Base-by-base conservation (phyloP, 2,797 vertebrate genomes). In the Microhierax caerulescens region DNA sequence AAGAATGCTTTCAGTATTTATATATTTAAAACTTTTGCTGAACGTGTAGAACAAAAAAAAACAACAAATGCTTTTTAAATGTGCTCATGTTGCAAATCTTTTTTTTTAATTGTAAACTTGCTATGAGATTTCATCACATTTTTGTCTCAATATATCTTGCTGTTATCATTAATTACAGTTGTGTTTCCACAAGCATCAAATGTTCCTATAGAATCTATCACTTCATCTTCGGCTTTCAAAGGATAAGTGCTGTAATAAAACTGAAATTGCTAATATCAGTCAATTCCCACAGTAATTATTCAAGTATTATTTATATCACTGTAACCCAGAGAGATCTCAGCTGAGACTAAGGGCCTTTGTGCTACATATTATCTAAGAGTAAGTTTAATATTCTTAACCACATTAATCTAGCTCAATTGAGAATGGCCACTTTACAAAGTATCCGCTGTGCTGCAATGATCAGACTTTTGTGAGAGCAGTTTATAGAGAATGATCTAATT, bases 211-310 rank as follows among this genome's bases (percentile, higher is more conserved):
- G 57, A 91, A 85, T 61, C 53, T 88, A 43, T 93, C 56, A 73
- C 37, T 89, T 85, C 24, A 61, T 90, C 37, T 93, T 92, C 3
- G 1, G 41, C 54, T 96, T 94, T 93, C 73, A 90, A 93, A 87
- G 61, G 54, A 37, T 61, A 90, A 85, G 43, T 80, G 18, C 60
- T 96, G 36, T 78, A 95, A 85, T 92, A 84, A 78, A 93, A 85
- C 45, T 85, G 63, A 96, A 87, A 88, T 77, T 93, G 37, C 57
- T 85, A 88, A 73, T 91, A 91, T 75, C 68, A 48, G 10, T 57
- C 92, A 87, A 97, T 91, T 96, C 69, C 86, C 88, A 78, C 61
- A 77, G 61, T 69, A 93, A 95, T 93, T 95, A 85, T 87, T 84
- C 60, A 85, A 93, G 48, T 78, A 79, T 89, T 93, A 89, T 85